A percentile compares a stretch with the other conserved stretches of the same genome.
Evolutionary conservation across 2,888 invertebrate species (phyloP).

Genomic region (Torymus auratus): DNA sequence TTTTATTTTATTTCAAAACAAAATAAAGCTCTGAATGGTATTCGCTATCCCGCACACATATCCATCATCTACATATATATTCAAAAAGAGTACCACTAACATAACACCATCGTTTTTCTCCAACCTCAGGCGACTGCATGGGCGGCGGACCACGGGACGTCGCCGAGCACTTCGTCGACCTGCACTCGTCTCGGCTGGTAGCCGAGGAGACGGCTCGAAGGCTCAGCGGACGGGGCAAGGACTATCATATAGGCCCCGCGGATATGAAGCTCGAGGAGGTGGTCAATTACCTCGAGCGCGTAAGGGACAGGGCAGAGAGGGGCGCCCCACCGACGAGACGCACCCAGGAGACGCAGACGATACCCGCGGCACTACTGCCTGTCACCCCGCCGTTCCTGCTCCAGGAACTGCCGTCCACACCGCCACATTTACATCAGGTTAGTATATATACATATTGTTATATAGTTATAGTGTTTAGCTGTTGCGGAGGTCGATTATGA

Average conservation of each 20-base stretch:
- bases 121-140: slow-evolving; percentile 70
- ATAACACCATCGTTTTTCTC: neutral
- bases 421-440: slow-evolving; percentile 71
- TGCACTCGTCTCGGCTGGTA: slow-evolving; percentile 70
- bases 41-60: no score
- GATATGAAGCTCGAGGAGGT: slow-evolving; percentile 72
- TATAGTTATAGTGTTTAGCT: no score
- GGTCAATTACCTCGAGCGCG: slow-evolving; percentile 70
- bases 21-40: no score
- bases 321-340: slow-evolving; percentile 71
- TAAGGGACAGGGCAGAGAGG: slow-evolving; percentile 72
- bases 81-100: no score
- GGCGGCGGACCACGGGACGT: slow-evolving; percentile 72
- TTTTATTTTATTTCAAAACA: no score
- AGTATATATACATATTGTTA: no score
- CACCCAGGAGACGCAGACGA: slow-evolving; percentile 74
- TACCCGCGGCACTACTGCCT: slow-evolving; percentile 67
- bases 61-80: no score
- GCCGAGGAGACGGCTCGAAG: slow-evolving; percentile 63
- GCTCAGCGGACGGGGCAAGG: slow-evolving; percentile 61
- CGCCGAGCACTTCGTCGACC: slow-evolving; percentile 73
- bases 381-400: slow-evolving; percentile 71
- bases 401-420: slow-evolving; percentile 70
- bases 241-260: slow-evolving; percentile 65
- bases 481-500: no score